Base-by-base conservation (phyloP, 2,113 vertebrate genomes). In the Galemys pyrenaicus region DNA sequence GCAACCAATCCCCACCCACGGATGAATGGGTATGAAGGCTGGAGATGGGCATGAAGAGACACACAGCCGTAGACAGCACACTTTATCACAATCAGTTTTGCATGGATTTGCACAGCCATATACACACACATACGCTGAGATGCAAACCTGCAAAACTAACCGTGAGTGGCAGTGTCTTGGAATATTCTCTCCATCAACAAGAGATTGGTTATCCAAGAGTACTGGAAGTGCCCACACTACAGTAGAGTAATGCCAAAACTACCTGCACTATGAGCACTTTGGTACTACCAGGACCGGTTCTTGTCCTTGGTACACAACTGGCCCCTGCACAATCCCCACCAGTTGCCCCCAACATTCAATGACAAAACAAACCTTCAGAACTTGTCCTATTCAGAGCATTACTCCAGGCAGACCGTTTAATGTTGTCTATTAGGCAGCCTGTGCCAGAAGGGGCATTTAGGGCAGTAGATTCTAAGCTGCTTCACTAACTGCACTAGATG, bases 241-340 rank as follows among this genome's bases (percentile, higher is more conserved):
- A 99, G 99, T 99, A 99, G 99, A 98, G 74, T 32, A 39, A 95
- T 83, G 90, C n/a, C 49, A 95, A 88, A 97, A 99, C 99, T 99
- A 99, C 98, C 99, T 99, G 99, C 99, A 99, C 99, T 99, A 99
- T 99, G 99, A 99, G 99, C 99, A 99, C 99, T 99, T 99, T 99
- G 99, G 98, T 98, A 99, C 99, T 98, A 98, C 99, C 94, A 96
- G 98, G 99, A 98, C 98, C 83, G 6, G 37, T 58, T 83, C 84
- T 94, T 87, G 64, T 62, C 78, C 87, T 91, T 79, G 70, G 51
- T 60, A 67, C 30, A 16, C 60, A 51, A 67, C 17, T 11, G 16
- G 16, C 41, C 9, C 54, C 58, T 64, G 60, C 82, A 78, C 54
- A 67, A 67, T 80, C 73, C 30, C 74, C 41, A 80, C 56, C 73